Base-by-base conservation (phyloP, 1,140 invertebrate genomes). In the Nephila pilipes region DNA sequence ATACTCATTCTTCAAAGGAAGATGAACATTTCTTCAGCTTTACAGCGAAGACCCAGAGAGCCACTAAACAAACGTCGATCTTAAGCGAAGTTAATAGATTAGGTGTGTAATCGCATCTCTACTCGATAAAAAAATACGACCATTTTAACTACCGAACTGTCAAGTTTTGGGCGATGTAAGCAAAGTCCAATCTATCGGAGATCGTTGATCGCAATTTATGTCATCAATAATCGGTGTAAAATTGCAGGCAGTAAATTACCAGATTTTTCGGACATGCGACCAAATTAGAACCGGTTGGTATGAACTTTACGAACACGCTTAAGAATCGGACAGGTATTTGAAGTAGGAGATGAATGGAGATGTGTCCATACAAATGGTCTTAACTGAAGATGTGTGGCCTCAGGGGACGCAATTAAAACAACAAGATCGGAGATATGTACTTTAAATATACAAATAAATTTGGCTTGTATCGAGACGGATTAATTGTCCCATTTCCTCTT, bases 161-260 rank as follows among this genome's bases (percentile, higher is more conserved):
- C 87, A 88, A 16, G 32, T 57, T 55, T 38, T 65, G 8, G 32
- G 29, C 20, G 58, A 58, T 69, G 25, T 20, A 75, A 10, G 63
- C 32, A 54, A 88, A 88, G 58, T n/a, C 32, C 25, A 65, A 87
- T 87, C 85, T 87, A 87, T 54, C 25, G 63, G 25, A 32, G 22
- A 32, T 75, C 80, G 69, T 58, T 90, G 87, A 90, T 90, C 87
- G 55, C 54, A 90, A 90, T 90, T 90, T 79, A 90, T 90, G 87
- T 22, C 38, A 90, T 54, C 87, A 10, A 20, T 90, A 90, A 90
- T 90, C 87, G 69, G 25, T 38, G 65, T 75, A 65, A 65, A 79
- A 90, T 90, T 90, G 79, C 69, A 32, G 46, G 69, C 46, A 80
- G 38, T 90, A 90, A 90, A 90, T 90, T 79, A 79, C 36, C 63